Evolutionary conservation across 2,888 invertebrate genomes (phyloP), one percentile per base, ranked within the genome.

Genomic region (Blastobasis lacticolella): DNA sequence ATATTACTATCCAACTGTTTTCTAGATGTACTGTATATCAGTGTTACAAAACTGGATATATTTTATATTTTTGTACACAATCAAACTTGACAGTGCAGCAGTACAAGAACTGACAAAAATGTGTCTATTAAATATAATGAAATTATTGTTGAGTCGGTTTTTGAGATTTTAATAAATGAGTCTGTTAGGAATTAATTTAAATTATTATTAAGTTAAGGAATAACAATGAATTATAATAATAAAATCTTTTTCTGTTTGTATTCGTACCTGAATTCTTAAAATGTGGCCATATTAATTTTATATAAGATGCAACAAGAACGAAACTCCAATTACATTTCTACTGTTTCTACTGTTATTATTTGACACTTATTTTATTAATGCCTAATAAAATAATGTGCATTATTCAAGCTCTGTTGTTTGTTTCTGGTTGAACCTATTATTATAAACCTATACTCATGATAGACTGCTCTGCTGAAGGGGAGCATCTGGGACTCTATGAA

Each of bases 251-350:
- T 75, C 64, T 80, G 69, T 78, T 78, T 78, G 66, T 84, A 81
- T 42, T 42, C 81, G 87, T 88, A 87, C 88, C 87, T 88, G 87
- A 88, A 85, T 81, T 85, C 81, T 78, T 81, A 66, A 76, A 79
- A 73, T 73, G 87, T 85, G 86, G 86, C 87, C 87, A 87, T 87
- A 86, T 80, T 84, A 81, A 73, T 82, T 78, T 73, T 77, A 76
- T 42, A 8, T 42, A 23, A 23, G 23, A 23, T 23, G 23, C 66
- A 73, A 63, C 62, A 66, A 64, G 58, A 65, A 65, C 65, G 69
- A 67, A 72, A 69, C 69, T 69, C 69, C 72, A 66, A 71, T 70
- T 71, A 69, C 72, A 66, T 71, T 70, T 71, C 37, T 76, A 69
- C 70, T 66, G 68, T 74, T 70, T 70, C 71, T 73, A 76, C 63